Conservation (phyloP, 1,140 invertebrate species). For the Lepidotrigona ventralis region DNA sequence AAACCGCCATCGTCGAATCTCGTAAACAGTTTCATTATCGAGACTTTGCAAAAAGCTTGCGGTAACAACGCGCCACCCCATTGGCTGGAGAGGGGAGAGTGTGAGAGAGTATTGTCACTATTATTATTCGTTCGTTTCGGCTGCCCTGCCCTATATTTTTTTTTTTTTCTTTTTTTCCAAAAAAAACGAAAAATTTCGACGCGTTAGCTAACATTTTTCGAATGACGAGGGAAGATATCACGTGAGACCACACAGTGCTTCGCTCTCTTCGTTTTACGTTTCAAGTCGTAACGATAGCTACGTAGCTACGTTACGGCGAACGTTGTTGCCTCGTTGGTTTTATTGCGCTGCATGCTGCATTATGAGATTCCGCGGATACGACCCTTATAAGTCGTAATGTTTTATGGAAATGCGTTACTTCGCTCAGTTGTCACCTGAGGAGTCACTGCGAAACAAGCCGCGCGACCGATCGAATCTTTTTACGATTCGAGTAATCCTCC, state of each 20-base stretch:
- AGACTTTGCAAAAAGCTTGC: background rate
- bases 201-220: too few relatives aligned
- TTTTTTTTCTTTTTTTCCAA: too few relatives aligned
- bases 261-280: background rate
- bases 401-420: constrained; percentile 27
- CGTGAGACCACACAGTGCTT: too few relatives aligned
- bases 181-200: too few relatives aligned
- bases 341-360: constrained; percentile 20
- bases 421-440: background rate
- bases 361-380: constrained; percentile 9
- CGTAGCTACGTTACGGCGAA: constrained; percentile 1
- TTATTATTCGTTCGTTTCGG: background rate
- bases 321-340: constrained; percentile 24
- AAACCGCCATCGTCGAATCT: background rate
- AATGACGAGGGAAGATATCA: too few relatives aligned
- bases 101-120: background rate
- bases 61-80: background rate
- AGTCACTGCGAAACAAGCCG: background rate
- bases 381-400: constrained; percentile 26
- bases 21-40: background rate
- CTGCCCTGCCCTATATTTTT: background rate
- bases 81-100: background rate
- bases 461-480: background rate
- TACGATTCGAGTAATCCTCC: too few relatives aligned
- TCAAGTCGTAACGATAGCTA: background rate